Evolutionary conservation across 2,888 invertebrate species (phyloP), one percentile per base, ranked within the genome.

Genomic region (Gastrophysa polygoni): DNA sequence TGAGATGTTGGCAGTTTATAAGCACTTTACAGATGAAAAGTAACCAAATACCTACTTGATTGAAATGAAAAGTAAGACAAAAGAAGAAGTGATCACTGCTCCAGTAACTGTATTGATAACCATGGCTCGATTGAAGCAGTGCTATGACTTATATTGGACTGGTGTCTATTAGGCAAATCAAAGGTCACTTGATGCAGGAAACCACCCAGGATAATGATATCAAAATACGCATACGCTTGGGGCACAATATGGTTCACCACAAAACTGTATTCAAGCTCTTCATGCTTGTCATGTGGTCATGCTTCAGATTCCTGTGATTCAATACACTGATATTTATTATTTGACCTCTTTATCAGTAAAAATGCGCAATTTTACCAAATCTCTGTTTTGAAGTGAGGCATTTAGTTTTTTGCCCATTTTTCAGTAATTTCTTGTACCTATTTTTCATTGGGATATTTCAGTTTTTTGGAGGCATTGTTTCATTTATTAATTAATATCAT

Each of bases 131-230:
- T 58, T 46, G 43, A 55, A 50, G 58, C 57, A 51, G 61, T 50
- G 11, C 32, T 11, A 48, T 14, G 14, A 28, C 38, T 56, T 60
- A 52, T 58, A 38, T 67, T 71, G 70, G 58, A 64, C 63, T 66
- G 17, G 62, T 67, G 49, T 66, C 59, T 57, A 59, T 51, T 46
- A 38, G 38, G 38, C 52, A 46, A 63, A 67, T 69, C 70, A 72
- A 61, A 66, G 73, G 68, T 73, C 68, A 67, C 54, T 64, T 51
- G 61, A 64, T 68, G 66, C 61, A 63, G 61, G 62, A 66, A 57
- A 50, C 21, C 46, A 16, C 17, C n/a, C 1, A 38, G 38, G 11
- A n/a, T 14, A 38, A 32, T 8, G 14, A 14, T 14, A 38, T 38
- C 14, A 14, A 14, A 38, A 38, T 38, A n/a, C n/a, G 2, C 3